Conservation (phyloP, 2,888 invertebrate genomes). For the Andrena haemorrhoa region DNA sequence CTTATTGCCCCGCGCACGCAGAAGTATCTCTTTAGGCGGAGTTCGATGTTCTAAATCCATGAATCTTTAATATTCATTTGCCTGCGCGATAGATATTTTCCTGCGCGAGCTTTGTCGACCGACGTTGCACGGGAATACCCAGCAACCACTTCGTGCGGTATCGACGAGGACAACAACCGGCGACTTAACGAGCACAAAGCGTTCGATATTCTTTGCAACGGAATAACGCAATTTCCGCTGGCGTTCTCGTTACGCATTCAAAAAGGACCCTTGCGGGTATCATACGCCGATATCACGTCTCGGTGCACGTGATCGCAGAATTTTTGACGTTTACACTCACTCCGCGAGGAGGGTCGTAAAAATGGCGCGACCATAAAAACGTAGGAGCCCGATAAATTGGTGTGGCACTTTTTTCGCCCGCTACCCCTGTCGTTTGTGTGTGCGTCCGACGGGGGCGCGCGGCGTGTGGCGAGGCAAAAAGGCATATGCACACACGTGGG, state of each 20-base stretch:
- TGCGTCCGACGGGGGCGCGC: slow-evolving; percentile 1
- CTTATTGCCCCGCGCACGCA: too few relatives aligned
- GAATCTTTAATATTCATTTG: too few relatives aligned
- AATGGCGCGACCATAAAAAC: slow-evolving; percentile 41
- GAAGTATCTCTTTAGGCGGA: too few relatives aligned
- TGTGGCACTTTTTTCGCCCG: slow-evolving; percentile 46
- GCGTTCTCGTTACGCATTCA: slow-evolving; percentile 35
- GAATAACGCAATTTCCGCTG: slow-evolving; percentile 17
- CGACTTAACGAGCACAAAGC: slow-evolving; percentile 26
- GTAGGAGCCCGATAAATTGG: slow-evolving; percentile 59
- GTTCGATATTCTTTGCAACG: neutral
- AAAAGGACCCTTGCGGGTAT: slow-evolving; percentile 26
- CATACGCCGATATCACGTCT: slow-evolving; percentile 33
- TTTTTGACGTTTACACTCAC: slow-evolving; percentile 43
- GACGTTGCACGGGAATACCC: neutral
- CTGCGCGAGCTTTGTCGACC: neutral
- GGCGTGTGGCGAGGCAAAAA: slow-evolving; percentile 25
- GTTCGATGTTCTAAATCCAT: too few relatives aligned
- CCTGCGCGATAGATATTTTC: too few relatives aligned
- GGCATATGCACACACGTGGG: slow-evolving; percentile 36
- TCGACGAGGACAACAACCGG: slow-evolving; percentile 2
- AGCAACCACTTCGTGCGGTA: neutral
- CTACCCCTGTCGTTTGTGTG: slow-evolving; percentile 35
- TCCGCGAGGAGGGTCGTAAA: slow-evolving; percentile 33
- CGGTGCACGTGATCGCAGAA: slow-evolving; percentile 31